A percentile compares a stretch with the other conserved stretches of the same genome.
These are phyloP conservation scores for Helogale parvula DNA, from an alignment of 2,113 vertebrate genomes.

Conservation along the genomic window DNA sequence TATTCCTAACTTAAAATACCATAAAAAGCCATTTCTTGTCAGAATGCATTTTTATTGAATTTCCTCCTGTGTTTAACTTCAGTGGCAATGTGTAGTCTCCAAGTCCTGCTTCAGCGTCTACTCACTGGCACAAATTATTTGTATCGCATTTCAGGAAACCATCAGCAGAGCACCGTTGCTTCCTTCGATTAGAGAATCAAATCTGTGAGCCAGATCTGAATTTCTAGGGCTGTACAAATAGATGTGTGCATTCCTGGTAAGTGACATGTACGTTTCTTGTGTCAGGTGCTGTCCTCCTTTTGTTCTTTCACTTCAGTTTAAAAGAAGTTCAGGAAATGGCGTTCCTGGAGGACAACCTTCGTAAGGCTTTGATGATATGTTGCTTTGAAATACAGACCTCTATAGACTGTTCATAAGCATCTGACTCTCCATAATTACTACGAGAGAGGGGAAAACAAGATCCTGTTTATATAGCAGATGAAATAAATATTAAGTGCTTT, in stretches of 20 bases:
- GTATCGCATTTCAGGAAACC: conserved; percentile 77
- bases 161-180: conserved; percentile 60
- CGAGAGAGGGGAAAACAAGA: conserved; percentile 61
- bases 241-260: conserved; percentile 45
- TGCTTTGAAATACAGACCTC: conserved; percentile 71
- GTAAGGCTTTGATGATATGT: conserved; percentile 41
- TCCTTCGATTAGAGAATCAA: conserved; percentile 70
- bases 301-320: conserved; percentile 22
- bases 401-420: conserved; percentile 60
- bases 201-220: conserved; percentile 71
- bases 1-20: conserved; percentile 76
- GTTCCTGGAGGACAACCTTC: conserved; percentile 32
- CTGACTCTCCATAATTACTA: conserved; percentile 66
- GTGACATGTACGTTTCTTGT: conserved; percentile 40
- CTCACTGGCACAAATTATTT: conserved; percentile 60
- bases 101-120: conserved; percentile 36
- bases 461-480: conserved; percentile 72
- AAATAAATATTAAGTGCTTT: conserved; percentile 70
- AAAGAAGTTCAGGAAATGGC: conserved; percentile 49
- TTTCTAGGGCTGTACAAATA: conserved; percentile 56
- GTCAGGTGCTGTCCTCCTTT: conserved; percentile 3
- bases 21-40: conserved; percentile 78
- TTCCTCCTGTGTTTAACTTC: conserved; percentile 65
- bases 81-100: conserved; percentile 35
- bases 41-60: conserved; percentile 79